Evolutionary conservation across 2,113 vertebrate species (phyloP), one percentile per base, ranked within the genome.

Genomic region (Geococcyx californianus): DNA sequence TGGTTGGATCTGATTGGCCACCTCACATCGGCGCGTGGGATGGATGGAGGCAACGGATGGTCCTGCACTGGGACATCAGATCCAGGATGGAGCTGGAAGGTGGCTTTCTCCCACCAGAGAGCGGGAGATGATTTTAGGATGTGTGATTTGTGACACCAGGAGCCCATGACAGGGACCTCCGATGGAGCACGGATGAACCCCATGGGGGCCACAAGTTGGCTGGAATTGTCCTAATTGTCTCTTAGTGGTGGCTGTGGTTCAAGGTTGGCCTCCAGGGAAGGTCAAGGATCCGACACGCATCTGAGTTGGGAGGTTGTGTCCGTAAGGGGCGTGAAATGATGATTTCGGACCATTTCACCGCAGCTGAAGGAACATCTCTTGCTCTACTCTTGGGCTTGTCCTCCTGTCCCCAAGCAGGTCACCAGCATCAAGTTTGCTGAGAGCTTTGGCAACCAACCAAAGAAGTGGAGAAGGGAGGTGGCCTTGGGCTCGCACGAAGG

Each of bases 371-470:
- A 52, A 44, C 20, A 13, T 54, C 47, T 31, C 38, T 52, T 51
- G 45, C 44, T 60, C 40, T 64, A 40, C 23, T 38, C 18, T 66
- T 40, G 59, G n/a, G n/a, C n/a, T n/a, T 51, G 62, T 66, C 62
- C 36, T 51, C 60, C 21, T 34, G 83, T 34, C 44, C 36, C 44
- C 0, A 4, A 33, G 44, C 44, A 14, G 72, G 72, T 44, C 45
- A 17, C 21, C 1, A 2, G 10, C 13, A 11, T 52, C 2, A 4
- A 16, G 44, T 67, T 58, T 34, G 0, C n/a, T n/a, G n/a, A n/a
- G n/a, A n/a, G 3, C 6, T 3, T 56, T 1, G 5, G 59, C 19
- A 24, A 17, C 62, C 52, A 5, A n/a, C 34, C 19, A 2, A 59
- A 34, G 73, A 17, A 26, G 6, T 14, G 54, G 62, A 51, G 44